Evolutionary conservation across 64 coral and sea anemone genomes (phyloP), one percentile per base, ranked within the genome.

Genomic region (Pocillopora verrucosa): DNA sequence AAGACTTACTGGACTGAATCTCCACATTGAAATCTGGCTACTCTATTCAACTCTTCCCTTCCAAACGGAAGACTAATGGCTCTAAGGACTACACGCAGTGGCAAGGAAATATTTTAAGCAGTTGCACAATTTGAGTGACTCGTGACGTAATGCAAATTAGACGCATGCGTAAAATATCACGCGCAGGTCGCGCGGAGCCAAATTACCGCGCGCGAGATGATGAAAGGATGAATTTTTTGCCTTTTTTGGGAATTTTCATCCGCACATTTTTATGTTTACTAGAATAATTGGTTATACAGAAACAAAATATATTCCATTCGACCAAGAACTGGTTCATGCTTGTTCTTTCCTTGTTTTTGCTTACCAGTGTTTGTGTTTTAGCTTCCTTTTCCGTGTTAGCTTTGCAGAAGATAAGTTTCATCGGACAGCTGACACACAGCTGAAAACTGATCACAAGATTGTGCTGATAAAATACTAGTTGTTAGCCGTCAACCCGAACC

Each of bases 51-150:
- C 75, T 87, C 86, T 93, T 36, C 75, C 82, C 76, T 92, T 96
- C 95, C 91, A 83, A 68, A 88, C 88, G 95, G 95, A 96, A 96
- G 95, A 76, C 70, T 90, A 83, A 60, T 22, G 60, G 60, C 51
- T 80, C 16, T 58, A 88, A 73, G 62, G 86, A 89, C 74, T 76
- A 63, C 95, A 96, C 95, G 92, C 95, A 88, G 92, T 77, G 82
- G 61, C 88, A 86, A 62, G 81, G 86, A 93, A 93, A 90, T 96
- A 96, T 96, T 96, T 96, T 89, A 88, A 86, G 95, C 95, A 96
- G 91, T 96, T 96, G 95, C 95, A 96, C 95, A 96, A 96, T 93
- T 96, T 86, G 81, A 61, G 9, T 88, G 91, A 76, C 86, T 96
- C 87, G 92, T 97, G 91, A 97, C 95, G 95, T 92, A 97, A 97